Base-by-base conservation (phyloP, 2,888 invertebrate species). In the Tanytarsus gracilentus region DNA sequence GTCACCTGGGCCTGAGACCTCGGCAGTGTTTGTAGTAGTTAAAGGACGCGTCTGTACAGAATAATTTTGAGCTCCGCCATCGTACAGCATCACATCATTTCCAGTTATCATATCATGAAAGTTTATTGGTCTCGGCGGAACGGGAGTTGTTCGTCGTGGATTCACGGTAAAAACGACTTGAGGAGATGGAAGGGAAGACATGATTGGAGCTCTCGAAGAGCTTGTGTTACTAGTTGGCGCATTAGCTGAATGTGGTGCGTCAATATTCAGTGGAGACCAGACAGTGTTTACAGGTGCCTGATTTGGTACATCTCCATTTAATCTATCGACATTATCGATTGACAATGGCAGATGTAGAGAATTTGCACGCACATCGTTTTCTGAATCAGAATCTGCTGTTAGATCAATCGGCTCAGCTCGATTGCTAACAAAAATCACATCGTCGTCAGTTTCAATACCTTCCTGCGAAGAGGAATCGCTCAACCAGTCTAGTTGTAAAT, bases 401-500 rank as follows among this genome's bases (percentile, higher is more conserved):
- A 81, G 69, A 69, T 82, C 81, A 62, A 82, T 77, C 16, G 77
- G 49, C 26, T 33, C 72, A 56, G 74, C 70, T 56, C 80, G 78
- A 76, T 63, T 76, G 75, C 33, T 74, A 70, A 67, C 70, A 65
- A 62, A 61, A 62, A 61, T 61, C 40, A 63, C 65, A 62, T 63
- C 63, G 8, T 58, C 61, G 16, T 62, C 61, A 27, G 53, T 58
- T 68, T 77, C 79, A 68, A 83, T 83, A 65, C 84, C 84, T 67
- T 83, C 83, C 62, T 77, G 78, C 36, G 75, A 77, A 53, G 80
- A 81, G 6, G 80, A 80, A 64, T 77, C 77, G 1, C 81, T 81
- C 0, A 85, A 77, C 83, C 88, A 88, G 71, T 88, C 86, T 44
- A 88, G 72, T 70, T 88, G 88, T 61, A 88, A 73, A 70, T 88